Conservation (phyloP, 2,888 invertebrate species). For the Chironomus tentans region DNA sequence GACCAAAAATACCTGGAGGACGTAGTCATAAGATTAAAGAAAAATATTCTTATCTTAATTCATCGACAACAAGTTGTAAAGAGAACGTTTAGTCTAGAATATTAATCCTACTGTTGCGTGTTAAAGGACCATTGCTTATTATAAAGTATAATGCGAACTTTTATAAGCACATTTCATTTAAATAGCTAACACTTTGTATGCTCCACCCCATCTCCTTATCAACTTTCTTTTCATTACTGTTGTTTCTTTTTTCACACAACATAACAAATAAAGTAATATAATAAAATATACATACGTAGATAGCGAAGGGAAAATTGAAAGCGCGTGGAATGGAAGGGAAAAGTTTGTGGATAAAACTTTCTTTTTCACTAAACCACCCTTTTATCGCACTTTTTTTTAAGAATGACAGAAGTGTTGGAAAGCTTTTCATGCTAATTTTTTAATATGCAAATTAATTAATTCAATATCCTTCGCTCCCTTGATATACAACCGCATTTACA, state of each 20-base stretch:
- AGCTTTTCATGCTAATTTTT: constrained; percentile 18
- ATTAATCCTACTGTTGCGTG: constrained; percentile 2
- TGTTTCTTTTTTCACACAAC: background rate
- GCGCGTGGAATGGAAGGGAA: background rate
- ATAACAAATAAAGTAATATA: background rate
- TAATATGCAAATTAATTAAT: constrained; percentile 27
- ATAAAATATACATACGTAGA: no score
- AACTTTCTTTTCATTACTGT: background rate
- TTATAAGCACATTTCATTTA: background rate
- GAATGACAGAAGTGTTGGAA: background rate
- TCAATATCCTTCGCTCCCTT: background rate
- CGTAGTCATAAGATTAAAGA: no score
- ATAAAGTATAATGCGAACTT: background rate
- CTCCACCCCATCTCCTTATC: background rate
- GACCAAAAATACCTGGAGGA: no score
- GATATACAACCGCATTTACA: background rate
- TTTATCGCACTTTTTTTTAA: background rate
- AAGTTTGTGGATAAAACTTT: background rate
- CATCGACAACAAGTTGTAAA: background rate
- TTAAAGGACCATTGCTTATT: background rate
- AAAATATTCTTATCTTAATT: no score
- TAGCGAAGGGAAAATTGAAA: background rate
- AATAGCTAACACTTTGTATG: background rate
- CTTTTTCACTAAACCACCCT: no score
- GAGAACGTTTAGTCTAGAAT: background rate